Evolutionary conservation across 2,113 vertebrate genomes (phyloP), one percentile per base, ranked within the genome.

Genomic region (Gila orcuttii): DNA sequence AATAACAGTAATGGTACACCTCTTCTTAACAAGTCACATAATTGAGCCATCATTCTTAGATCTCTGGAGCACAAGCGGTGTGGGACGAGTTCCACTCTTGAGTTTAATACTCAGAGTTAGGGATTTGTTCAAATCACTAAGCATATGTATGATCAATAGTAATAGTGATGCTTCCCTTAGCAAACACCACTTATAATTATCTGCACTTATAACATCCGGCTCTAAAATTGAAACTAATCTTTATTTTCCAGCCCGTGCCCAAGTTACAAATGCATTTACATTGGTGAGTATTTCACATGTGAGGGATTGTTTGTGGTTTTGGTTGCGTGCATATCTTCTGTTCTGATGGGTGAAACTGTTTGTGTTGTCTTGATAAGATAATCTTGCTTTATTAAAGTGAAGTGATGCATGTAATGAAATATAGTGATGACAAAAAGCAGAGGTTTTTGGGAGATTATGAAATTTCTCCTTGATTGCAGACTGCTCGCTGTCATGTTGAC

Each of bases 361-460:
- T 79, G 79, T 74, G 75, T 76, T 59, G 83, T 75, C 71, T 66
- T 78, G 77, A 88, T 55, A 83, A 88, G 87, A 86, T 86, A 86
- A 82, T 89, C 87, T 88, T 71, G 55, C 87, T 86, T 89, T 89
- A 89, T 88, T 89, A 89, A 88, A 76, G 87, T 89, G 86, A 88
- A 89, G 85, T 45, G 84, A 89, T 86, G 85, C 89, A 84, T 89
- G 89, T 83, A 89, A 89, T 89, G 89, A 89, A 89, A 88, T 52
- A 68, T 85, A 76, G 77, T 47, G 31, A 66, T 66, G 52, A 75
- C 75, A 83, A 79, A 78, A 79, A 86, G 50, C 80, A 59, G 76
- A 80, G 82, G 79, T 79, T 79, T 79, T 69, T 33, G 60, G 76
- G 57, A 84, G 31, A 50, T 87, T 86, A 84, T 86, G 83, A 77